A percentile compares a stretch with the other conserved stretches of the same genome.
phyloP scores from a whole-genome alignment of 2,113 vertebrate genomes.

The Aplodontia rufa region DNA sequence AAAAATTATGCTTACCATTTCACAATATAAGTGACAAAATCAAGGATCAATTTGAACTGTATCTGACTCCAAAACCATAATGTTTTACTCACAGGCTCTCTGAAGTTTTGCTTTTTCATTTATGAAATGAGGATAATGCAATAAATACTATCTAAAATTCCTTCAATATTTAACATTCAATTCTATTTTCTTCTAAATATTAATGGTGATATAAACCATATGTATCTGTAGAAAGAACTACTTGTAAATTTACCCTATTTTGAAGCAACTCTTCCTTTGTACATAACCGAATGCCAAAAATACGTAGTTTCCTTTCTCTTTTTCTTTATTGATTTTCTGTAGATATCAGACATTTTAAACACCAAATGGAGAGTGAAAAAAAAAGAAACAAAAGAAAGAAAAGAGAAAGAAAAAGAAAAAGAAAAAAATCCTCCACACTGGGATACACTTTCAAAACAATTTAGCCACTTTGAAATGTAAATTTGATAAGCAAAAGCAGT shows the following conservation, averaged over 20 bases:
- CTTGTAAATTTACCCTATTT: constrained; percentile 10
- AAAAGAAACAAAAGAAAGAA: no score
- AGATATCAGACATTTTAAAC: constrained; percentile 67
- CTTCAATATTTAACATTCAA: neutral
- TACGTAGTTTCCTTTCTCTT: constrained; percentile 36
- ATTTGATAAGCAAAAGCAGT: constrained; percentile 72
- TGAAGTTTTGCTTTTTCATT: neutral
- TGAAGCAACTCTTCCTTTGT: constrained; percentile 46
- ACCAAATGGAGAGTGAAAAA: constrained; percentile 66
- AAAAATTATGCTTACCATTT: neutral
- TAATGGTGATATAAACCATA: neutral
- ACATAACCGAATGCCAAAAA: constrained; percentile 69
- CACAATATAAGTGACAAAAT: neutral
- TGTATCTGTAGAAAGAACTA: neutral
- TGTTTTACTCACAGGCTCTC: neutral
- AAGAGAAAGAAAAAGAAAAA: no score
- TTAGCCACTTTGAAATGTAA: constrained; percentile 79
- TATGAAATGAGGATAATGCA: neutral
- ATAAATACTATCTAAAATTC: neutral
- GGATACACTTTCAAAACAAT: constrained; percentile 80
- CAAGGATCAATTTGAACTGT: neutral
- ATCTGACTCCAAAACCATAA: neutral
- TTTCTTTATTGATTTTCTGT: neutral
- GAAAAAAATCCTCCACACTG: constrained; percentile 73
- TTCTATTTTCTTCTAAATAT: neutral